phyloP scores from a whole-genome alignment of 2,113 vertebrate species.

The Xiphorhynchus elegans region DNA sequence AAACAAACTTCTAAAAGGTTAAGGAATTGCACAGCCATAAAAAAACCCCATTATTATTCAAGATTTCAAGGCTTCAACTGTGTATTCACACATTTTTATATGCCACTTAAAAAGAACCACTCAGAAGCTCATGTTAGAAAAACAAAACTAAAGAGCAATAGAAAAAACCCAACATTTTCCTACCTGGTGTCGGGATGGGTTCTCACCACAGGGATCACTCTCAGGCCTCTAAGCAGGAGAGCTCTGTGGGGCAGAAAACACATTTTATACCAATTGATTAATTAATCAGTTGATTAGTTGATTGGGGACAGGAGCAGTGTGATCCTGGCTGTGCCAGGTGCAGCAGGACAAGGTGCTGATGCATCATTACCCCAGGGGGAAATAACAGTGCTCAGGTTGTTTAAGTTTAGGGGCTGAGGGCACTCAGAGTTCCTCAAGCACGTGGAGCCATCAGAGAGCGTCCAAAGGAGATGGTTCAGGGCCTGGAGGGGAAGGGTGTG shows the following conservation, averaged over 20 bases:
- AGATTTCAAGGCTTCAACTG: too few relatives aligned
- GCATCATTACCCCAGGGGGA: not conserved
- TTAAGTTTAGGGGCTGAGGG: not conserved
- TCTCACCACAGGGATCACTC: accelerated
- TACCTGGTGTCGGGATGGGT: accelerated
- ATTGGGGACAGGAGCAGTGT: not conserved
- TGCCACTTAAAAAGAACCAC: not conserved
- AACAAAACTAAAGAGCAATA: accelerated
- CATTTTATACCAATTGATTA: too few relatives aligned
- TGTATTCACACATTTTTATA: not conserved
- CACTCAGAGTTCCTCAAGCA: not conserved
- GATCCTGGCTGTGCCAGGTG: not conserved
- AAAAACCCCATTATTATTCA: not conserved
- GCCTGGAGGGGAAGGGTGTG: too few relatives aligned
- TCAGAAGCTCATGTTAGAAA: accelerated
- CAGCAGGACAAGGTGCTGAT: not conserved
- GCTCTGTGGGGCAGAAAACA: accelerated
- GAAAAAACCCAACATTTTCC: not conserved
- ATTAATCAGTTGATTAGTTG: too few relatives aligned
- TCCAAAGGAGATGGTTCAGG: too few relatives aligned
- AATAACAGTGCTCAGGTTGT: not conserved
- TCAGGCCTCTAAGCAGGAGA: accelerated
- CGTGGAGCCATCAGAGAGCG: too few relatives aligned
- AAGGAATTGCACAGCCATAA: not conserved
- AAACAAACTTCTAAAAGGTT: not conserved